These are phyloP conservation scores for Sarcophaga caerulescens DNA, from an alignment of 2,888 invertebrate species.

Conservation along the genomic window DNA sequence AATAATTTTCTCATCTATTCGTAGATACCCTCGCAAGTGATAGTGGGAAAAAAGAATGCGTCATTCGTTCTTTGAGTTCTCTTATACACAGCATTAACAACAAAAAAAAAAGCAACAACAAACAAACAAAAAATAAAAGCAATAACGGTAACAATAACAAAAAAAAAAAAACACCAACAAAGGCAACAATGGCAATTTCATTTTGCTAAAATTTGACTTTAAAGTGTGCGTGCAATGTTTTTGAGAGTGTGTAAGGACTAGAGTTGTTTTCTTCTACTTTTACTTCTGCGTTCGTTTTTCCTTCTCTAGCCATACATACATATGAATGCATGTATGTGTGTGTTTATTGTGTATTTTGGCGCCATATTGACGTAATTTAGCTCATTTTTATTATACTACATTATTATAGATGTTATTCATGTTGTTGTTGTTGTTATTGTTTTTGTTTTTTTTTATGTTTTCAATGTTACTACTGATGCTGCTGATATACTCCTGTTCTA, in stretches of 20 bases:
- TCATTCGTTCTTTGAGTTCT: constrained; percentile 16
- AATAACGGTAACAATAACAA: not conserved
- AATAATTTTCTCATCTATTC: not conserved
- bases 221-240: constrained; percentile 1
- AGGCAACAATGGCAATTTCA: not conserved
- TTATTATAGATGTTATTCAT: constrained; percentile 5
- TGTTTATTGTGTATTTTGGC: constrained; percentile 46
- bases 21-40: not conserved
- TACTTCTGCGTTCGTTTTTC: no score
- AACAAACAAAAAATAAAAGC: not conserved
- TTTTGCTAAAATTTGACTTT: not conserved
- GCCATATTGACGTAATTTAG: constrained; percentile 63
- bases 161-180: not conserved
- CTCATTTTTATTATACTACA: constrained; percentile 49
- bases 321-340: constrained; percentile 12
- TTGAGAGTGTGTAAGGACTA: not conserved
- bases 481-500: not conserved
- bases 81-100: constrained; percentile 20
- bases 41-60: constrained; percentile 27
- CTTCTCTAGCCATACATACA: not conserved
- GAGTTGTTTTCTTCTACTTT: not conserved
- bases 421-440: constrained; percentile 42
- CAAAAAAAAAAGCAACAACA: not conserved
- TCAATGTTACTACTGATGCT: not conserved
- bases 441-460: constrained; percentile 24